A percentile compares a stretch with the other conserved stretches of the same genome.
Evolutionary conservation across 2,797 vertebrate genomes (phyloP).

Genomic region (Sebastes baramenuke): DNA sequence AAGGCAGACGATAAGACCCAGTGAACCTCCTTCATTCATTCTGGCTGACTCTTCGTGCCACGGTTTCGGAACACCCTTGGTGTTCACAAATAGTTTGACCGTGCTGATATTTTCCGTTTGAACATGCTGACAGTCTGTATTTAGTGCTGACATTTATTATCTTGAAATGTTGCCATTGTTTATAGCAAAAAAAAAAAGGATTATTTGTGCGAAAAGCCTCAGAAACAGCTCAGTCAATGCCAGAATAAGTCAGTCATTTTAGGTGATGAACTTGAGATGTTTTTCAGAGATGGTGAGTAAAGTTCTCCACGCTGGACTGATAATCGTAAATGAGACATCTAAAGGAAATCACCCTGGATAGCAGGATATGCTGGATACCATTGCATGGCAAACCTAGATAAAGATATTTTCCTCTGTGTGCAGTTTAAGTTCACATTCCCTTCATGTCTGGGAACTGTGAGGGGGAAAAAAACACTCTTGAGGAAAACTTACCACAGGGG

Average conservation of each 20-base stretch:
- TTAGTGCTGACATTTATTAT: conserved; percentile 32
- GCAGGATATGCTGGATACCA: neutral
- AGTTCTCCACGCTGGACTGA: neutral
- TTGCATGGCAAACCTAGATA: neutral
- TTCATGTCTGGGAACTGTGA: neutral
- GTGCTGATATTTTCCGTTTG: conserved; percentile 18
- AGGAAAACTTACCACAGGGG: neutral
- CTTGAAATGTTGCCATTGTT: neutral
- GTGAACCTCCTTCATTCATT: conserved; percentile 55
- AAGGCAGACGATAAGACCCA: conserved; percentile 51
- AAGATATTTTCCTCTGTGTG: neutral
- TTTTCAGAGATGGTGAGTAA: neutral
- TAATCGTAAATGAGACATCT: neutral
- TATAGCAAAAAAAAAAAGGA: neutral
- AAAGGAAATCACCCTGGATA: neutral
- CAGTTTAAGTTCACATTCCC: neutral
- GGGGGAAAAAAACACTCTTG: neutral
- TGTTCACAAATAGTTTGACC: conserved; percentile 47
- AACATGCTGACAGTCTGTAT: conserved; percentile 3
- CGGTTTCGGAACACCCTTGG: neutral
- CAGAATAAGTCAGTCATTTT: conserved; percentile 6
- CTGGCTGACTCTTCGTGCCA: conserved; percentile 3
- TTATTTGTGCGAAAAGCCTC: conserved; percentile 9
- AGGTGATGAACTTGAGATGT: neutral
- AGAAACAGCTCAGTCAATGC: neutral